Percentiles rank a stretch among this genome's conserved stretches.
Evolutionary conservation across 2,888 invertebrate species (phyloP).

Genomic region (Synergus gifuensis): DNA sequence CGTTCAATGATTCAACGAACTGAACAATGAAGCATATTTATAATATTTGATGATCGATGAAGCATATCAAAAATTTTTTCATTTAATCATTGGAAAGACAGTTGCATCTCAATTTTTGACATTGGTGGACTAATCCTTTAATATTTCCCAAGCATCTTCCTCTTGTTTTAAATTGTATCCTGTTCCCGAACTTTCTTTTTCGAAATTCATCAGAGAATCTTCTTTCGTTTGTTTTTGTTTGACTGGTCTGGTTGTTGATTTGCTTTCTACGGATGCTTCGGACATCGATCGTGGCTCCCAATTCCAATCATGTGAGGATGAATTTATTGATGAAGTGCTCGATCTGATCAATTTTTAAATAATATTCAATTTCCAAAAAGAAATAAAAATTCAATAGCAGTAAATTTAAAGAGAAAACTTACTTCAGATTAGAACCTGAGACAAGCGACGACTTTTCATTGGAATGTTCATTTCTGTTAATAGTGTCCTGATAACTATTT

Average conservation of each 20-base stretch:
- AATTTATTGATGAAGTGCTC: conserved; percentile 60
- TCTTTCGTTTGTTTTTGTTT: conserved; percentile 66
- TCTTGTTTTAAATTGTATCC: conserved; percentile 72
- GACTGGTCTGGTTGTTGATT: conserved; percentile 53
- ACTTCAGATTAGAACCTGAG: conserved; percentile 67
- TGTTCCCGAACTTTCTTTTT: conserved; percentile 65
- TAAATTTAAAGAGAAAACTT: conserved; percentile 50
- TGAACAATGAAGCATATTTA: conserved; percentile 21
- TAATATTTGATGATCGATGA: conserved; percentile 44
- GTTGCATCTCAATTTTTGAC: conserved; percentile 42
- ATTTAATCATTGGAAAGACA: conserved; percentile 40
- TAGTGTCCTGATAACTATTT: conserved; percentile 67
- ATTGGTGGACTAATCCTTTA: conserved; percentile 69
- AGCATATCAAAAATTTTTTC: background rate
- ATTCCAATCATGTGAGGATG: conserved; percentile 67
- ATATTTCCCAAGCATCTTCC: conserved; percentile 75
- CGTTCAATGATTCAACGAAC: background rate
- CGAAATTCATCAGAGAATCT: conserved; percentile 69
- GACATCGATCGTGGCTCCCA: conserved; percentile 63
- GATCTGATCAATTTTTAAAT: conserved; percentile 55
- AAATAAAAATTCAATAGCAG: conserved; percentile 43
- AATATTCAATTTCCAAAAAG: conserved; percentile 6
- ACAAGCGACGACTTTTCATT: conserved; percentile 73
- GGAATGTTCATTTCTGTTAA: conserved; percentile 62
- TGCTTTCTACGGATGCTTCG: conserved; percentile 59